Evolutionary conservation across 2,888 invertebrate genomes (phyloP).

Genomic region (Drosophila nr. medialis): DNA sequence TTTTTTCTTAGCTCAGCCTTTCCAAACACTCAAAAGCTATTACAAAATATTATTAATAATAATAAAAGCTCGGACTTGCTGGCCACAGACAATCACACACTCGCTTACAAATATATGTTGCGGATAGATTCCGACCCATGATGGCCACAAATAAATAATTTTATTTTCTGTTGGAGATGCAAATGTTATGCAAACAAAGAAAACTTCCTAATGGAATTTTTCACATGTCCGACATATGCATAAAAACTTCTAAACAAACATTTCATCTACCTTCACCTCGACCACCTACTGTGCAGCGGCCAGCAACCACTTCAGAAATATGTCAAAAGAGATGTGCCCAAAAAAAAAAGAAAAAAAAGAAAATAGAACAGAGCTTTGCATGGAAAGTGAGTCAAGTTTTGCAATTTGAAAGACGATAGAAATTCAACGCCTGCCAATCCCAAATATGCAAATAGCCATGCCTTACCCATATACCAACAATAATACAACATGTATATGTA

Average conservation of each 20-base stretch:
- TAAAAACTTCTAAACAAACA: conserved; percentile 74
- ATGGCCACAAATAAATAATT: conserved; percentile 72
- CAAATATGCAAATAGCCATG: conserved; percentile 26
- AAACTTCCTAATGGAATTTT: conserved; percentile 79
- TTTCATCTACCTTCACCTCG: conserved; percentile 19
- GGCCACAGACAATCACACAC: conserved; percentile 6
- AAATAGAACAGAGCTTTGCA: neutral
- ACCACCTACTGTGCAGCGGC: conserved; percentile 9
- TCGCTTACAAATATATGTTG: conserved; percentile 31
- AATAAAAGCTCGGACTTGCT: conserved; percentile 52
- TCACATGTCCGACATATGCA: conserved; percentile 77
- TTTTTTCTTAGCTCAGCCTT: conserved; percentile 51
- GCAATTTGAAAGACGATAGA: conserved; percentile 46
- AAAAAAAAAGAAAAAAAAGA: conserved; percentile 10
- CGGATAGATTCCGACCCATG: conserved; percentile 27
- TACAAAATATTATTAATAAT: conserved; percentile 79
- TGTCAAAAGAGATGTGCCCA: conserved; percentile 52
- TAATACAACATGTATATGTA: neutral
- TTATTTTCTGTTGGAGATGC: conserved; percentile 70
- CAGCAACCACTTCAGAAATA: conserved; percentile 59
- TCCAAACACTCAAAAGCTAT: conserved; percentile 75
- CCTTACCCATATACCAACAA: neutral
- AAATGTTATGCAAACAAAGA: conserved; percentile 78
- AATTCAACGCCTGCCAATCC: conserved; percentile 1
- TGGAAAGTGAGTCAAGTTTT: conserved; percentile 31